Percentiles rank a stretch among this genome's conserved stretches.
These are phyloP conservation scores for Oryzias sinensis DNA, from an alignment of 2,797 vertebrate genomes.

Conservation along the genomic window DNA sequence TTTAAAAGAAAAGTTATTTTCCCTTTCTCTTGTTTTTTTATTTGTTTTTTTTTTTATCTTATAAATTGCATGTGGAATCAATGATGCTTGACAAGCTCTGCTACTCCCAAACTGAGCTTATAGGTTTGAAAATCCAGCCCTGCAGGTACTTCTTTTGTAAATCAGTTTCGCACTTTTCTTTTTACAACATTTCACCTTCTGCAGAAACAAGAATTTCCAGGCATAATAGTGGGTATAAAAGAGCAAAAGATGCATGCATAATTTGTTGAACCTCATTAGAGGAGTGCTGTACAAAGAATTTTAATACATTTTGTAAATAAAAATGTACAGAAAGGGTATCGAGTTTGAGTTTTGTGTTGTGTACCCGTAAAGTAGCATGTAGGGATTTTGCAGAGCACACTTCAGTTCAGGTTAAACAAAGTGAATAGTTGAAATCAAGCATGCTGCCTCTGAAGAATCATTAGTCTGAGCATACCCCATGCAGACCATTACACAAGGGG, in stretches of 20 bases:
- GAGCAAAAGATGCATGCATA: conserved; percentile 92
- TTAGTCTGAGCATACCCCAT: conserved; percentile 13
- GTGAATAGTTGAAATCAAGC: conserved; percentile 9
- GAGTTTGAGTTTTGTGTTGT: conserved; percentile 33
- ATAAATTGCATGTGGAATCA: conserved; percentile 78
- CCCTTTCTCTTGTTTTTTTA: conserved; percentile 57
- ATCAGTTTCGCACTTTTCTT: conserved; percentile 32
- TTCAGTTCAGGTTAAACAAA: conserved; percentile 22
- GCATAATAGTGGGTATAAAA: conserved; percentile 88
- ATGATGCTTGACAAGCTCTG: conserved; percentile 88
- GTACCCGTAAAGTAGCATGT: background rate
- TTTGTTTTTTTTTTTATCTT: conserved; percentile 29
- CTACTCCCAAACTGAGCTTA: conserved; percentile 84
- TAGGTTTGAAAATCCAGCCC: conserved; percentile 78
- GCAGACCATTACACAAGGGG: conserved; percentile 40
- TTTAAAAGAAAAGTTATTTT: conserved; percentile 80
- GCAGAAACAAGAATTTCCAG: conserved; percentile 83
- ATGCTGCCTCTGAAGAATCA: conserved; percentile 1
- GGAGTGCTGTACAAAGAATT: conserved; percentile 98
- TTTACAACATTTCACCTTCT: conserved; percentile 81
- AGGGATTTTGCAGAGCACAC: background rate
- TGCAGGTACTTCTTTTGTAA: conserved; percentile 62
- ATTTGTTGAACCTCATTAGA: conserved; percentile 89
- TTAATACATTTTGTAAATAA: conserved; percentile 99
- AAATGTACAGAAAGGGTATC: conserved; percentile 87